phyloP scores from a whole-genome alignment of 1,140 invertebrate species.

The Phortica variegata region DNA sequence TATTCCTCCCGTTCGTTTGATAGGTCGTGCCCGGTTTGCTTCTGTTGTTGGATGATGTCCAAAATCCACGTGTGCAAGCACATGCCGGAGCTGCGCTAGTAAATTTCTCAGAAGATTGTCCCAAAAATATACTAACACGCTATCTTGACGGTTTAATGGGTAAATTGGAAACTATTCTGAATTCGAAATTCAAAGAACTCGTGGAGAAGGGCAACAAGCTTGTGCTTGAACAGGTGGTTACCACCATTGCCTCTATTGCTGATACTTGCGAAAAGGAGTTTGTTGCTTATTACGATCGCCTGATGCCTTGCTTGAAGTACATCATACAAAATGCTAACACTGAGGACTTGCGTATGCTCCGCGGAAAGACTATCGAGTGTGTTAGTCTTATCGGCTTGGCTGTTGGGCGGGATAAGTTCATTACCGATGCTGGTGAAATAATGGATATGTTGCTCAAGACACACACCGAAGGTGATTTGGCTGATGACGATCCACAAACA shows the following conservation, averaged over 20 bases:
- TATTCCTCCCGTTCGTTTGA: neutral
- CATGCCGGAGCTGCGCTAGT: conserved; percentile 93
- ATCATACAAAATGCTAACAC: conserved; percentile 93
- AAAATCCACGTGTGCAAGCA: conserved; percentile 91
- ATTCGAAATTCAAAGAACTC: conserved; percentile 91
- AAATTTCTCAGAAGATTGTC: conserved; percentile 99
- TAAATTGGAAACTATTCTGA: conserved; percentile 89
- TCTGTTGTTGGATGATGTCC: conserved; percentile 86
- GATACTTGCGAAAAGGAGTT: conserved; percentile 98
- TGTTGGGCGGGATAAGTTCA: conserved; percentile 95
- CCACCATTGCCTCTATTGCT: conserved; percentile 98
- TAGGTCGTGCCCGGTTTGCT: conserved; percentile 86
- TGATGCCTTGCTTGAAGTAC: conserved; percentile 97
- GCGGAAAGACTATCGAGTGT: conserved; percentile 97
- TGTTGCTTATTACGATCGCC: conserved; percentile 73
- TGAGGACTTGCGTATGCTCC: conserved; percentile 82
- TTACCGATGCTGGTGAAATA: conserved; percentile 89
- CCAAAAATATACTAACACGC: conserved; percentile 86
- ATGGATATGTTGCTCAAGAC: conserved; percentile 95
- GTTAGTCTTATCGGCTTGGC: conserved; percentile 97
- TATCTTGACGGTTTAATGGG: conserved; percentile 90
- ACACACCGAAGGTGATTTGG: conserved; percentile 78
- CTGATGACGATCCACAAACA: conserved; percentile 96
- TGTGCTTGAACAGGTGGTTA: conserved; percentile 94
- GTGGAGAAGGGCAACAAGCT: conserved; percentile 92